Evolutionary conservation across 2,888 invertebrate genomes (phyloP).

Genomic region (Leucoma salicis): DNA sequence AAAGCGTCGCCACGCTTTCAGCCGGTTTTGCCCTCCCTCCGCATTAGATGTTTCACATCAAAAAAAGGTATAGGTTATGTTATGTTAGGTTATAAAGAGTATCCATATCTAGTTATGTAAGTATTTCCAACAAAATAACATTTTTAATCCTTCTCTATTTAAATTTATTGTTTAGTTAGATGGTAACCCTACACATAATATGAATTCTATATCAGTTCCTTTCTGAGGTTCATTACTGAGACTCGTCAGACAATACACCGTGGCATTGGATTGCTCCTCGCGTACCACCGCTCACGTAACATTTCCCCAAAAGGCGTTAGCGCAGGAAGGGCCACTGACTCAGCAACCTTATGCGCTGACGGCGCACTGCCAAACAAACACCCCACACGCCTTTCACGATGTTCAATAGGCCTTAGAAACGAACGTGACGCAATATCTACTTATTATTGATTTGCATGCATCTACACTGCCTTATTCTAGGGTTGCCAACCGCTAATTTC

Average conservation of each 20-base stretch:
- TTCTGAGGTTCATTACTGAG: slow-evolving; percentile 29
- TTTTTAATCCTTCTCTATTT: no score
- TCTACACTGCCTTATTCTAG: slow-evolving; percentile 45
- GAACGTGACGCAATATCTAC: slow-evolving; percentile 53
- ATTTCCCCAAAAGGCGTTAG: slow-evolving; percentile 62
- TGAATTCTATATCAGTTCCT: slow-evolving; percentile 24
- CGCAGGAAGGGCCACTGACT: slow-evolving; percentile 76
- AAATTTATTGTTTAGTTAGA: no score
- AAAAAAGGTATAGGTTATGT: no score
- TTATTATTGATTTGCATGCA: slow-evolving; percentile 61
- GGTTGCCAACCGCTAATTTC: no score
- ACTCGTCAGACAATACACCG: slow-evolving; percentile 47
- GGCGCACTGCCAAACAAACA: slow-evolving; percentile 36
- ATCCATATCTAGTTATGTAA: no score
- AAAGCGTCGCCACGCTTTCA: no score
- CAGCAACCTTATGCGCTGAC: slow-evolving; percentile 58
- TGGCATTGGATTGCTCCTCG: slow-evolving; percentile 60
- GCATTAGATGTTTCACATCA: no score
- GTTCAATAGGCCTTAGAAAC: slow-evolving; percentile 50
- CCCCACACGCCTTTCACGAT: slow-evolving; percentile 68
- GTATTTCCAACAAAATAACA: no score
- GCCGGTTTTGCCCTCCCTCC: no score
- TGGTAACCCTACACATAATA: no score
- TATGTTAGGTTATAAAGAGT: no score
- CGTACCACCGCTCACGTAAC: slow-evolving; percentile 70